Percentiles rank a stretch among this genome's conserved stretches.
These are phyloP conservation scores for Actinernus sp. DNA, from an alignment of 92 coral and sea anemone genomes.

Conservation along the genomic window DNA sequence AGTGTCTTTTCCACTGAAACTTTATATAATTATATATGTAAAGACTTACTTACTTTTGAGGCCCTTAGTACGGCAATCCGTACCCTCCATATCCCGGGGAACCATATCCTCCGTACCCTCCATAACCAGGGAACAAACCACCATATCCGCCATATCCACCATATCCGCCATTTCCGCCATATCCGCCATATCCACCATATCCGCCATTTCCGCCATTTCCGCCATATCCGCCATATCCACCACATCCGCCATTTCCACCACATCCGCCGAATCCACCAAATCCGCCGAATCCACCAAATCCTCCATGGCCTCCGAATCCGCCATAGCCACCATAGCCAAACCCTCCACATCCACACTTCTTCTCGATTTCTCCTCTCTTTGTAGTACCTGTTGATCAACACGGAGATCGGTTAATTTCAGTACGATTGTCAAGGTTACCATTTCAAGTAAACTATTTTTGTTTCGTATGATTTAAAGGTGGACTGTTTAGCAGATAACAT, in stretches of 20 bases:
- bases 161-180: constrained; percentile 18
- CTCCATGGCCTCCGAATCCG: constrained; percentile 40
- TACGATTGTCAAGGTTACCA: not conserved
- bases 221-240: constrained; percentile 26
- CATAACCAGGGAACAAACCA: constrained; percentile 16
- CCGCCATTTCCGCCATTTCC: constrained; percentile 26
- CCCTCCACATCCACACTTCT: constrained; percentile 29
- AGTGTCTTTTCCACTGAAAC: too few species aligned
- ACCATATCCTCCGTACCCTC: constrained; percentile 46
- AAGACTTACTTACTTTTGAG: too few species aligned
- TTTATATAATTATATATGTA: too few species aligned
- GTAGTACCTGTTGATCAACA: not conserved
- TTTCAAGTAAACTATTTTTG: too few species aligned
- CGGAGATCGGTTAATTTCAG: not conserved
- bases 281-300: constrained; percentile 40
- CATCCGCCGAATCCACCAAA: constrained; percentile 40
- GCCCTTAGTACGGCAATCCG: too few species aligned
- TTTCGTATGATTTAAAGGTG: too few species aligned
- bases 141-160: constrained; percentile 61
- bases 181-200: constrained; percentile 8
- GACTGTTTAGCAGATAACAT: too few species aligned
- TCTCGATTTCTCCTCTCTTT: constrained; percentile 16
- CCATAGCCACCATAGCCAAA: constrained; percentile 12
- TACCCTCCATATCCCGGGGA: constrained; percentile 22
- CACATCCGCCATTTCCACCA: constrained; percentile 43